A percentile compares a stretch with the other conserved stretches of the same genome.
These are phyloP conservation scores for Aphidius ervi DNA, from an alignment of 1,140 invertebrate species.

Conservation along the genomic window DNA sequence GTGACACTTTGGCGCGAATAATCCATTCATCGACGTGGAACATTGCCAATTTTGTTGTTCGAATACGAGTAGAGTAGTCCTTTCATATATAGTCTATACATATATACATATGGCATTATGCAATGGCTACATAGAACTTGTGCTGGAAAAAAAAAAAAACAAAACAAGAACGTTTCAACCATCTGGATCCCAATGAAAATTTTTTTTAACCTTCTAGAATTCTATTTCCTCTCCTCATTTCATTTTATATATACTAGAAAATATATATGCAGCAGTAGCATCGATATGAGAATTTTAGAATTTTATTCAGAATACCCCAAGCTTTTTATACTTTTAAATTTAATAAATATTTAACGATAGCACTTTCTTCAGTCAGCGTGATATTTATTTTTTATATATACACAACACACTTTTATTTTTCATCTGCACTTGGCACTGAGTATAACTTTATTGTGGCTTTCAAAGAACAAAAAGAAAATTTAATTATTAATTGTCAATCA, in stretches of 20 bases:
- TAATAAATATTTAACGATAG: conserved; percentile 17
- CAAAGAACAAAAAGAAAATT: no score
- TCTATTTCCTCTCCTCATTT: conserved; percentile 5
- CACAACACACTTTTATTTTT: no score
- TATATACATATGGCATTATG: no score
- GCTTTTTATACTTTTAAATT: conserved; percentile 14
- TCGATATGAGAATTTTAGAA: conserved; percentile 21
- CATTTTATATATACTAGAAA: neutral
- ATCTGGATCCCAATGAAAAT: conserved; percentile 22
- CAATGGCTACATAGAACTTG: neutral
- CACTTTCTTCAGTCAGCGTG: conserved; percentile 5
- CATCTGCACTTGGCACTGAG: no score
- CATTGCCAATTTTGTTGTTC: conserved; percentile 19
- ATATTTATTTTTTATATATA: neutral
- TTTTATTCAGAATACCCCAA: neutral
- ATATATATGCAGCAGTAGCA: neutral
- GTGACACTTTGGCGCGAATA: conserved; percentile 17
- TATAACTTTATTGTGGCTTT: no score
- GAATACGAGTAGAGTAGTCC: no score
- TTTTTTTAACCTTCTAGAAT: conserved; percentile 17
- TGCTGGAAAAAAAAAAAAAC: neutral
- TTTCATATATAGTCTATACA: no score
- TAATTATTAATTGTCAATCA: neutral
- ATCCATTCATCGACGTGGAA: conserved; percentile 27
- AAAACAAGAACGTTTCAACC: conserved; percentile 12